Percentiles rank a stretch among this genome's conserved stretches.
phyloP scores from a whole-genome alignment of 2,888 invertebrate species.

The Watsonalla cultraria region DNA sequence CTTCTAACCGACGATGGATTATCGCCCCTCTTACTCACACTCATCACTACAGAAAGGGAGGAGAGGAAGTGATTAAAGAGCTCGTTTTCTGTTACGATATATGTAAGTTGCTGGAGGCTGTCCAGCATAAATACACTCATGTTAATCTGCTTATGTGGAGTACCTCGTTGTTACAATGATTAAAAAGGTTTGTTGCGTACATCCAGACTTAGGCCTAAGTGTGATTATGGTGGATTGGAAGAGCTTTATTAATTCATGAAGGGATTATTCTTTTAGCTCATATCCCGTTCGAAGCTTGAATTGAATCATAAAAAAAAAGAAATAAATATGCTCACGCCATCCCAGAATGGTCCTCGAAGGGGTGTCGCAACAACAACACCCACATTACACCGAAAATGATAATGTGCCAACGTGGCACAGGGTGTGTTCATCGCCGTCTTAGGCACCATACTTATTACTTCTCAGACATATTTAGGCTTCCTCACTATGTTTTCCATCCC shows the following conservation, averaged over 20 bases:
- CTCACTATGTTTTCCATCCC: no score
- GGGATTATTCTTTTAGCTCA: slow-evolving; percentile 9
- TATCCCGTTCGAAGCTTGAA: no score
- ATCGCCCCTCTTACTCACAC: slow-evolving; percentile 34
- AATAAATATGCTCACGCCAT: no score
- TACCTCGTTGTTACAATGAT: slow-evolving; percentile 25
- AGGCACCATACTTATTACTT: no score
- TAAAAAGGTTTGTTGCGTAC: slow-evolving; percentile 30
- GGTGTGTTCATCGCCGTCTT: no score
- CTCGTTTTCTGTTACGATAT: slow-evolving; percentile 41
- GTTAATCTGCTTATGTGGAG: slow-evolving; percentile 42
- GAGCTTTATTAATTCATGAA: slow-evolving; percentile 43
- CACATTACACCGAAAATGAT: no score
- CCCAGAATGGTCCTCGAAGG: no score
- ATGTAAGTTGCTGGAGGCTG: slow-evolving; percentile 33
- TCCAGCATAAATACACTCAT: slow-evolving; percentile 33
- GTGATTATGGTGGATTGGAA: slow-evolving; percentile 39
- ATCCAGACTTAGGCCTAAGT: slow-evolving; percentile 38
- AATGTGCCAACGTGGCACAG: no score
- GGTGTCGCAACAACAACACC: no score
- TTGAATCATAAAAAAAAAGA: no score
- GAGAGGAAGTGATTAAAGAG: slow-evolving; percentile 38
- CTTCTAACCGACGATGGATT: slow-evolving; percentile 42
- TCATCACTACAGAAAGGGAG: slow-evolving; percentile 26
- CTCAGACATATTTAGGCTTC: no score